Base-by-base conservation (phyloP, 2,888 invertebrate species). In the Agrotis ipsilon region DNA sequence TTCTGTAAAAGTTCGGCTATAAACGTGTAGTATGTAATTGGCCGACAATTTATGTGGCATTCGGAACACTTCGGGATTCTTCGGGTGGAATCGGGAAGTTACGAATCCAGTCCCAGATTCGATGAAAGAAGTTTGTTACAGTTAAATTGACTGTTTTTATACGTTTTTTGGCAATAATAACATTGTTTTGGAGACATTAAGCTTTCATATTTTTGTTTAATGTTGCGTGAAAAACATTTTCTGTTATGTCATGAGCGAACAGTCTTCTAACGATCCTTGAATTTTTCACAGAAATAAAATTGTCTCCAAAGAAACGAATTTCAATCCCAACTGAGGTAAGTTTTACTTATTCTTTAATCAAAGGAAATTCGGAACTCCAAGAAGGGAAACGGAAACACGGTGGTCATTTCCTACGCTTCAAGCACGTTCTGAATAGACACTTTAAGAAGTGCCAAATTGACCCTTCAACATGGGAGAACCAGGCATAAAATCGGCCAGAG, bases 21-120 rank as follows among this genome's bases (percentile, higher is more conserved):
- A 92, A 93, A 91, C 84, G 90, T 87, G 89, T 89, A 88, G 76
- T 80, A 81, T 90, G 93, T 93, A 93, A 93, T 93, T 93, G 93
- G 91, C 80, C 83, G 87, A 85, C 86, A 87, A 93, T 93, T 93
- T 93, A 93, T 92, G 84, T 81, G 64, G 88, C 85, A 75, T 84
- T 84, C 84, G 84, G 75, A 60, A 43, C 62, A 81, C 84, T 87
- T 88, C 85, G 85, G 84, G 72, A 55, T 75, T 77, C 74, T 80
- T 88, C 88, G 90, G 86, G 80, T 68, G 79, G 82, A 83, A 84
- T 89, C 87, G 88, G 84, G 71, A 75, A 76, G 68, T 75, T 81
- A 46, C 61, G 72, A 75, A 75, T 72, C 52, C 67, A 64, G 66
- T 49, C 70, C 63, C 63, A 63, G 67, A 65, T 68, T 67, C 75